A percentile compares a stretch with the other conserved stretches of the same genome.
Evolutionary conservation across 2,888 invertebrate genomes (phyloP).

Genomic region (Patella pellucida): DNA sequence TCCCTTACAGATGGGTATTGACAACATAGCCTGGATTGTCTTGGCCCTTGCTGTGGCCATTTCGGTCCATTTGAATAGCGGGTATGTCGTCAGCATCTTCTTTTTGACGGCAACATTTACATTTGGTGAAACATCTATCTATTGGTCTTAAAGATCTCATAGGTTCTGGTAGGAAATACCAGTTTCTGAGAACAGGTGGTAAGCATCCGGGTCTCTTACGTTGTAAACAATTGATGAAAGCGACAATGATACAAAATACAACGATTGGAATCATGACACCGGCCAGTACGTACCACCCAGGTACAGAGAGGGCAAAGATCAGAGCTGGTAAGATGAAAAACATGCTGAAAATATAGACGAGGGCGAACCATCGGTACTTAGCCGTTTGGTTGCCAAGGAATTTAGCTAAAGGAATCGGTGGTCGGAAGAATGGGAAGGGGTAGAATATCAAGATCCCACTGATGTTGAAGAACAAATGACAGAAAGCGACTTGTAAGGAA

Average conservation of each 20-base stretch:
- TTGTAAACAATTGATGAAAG: slow-evolving; percentile 63
- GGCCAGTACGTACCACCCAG: slow-evolving; percentile 54
- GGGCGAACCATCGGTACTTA: slow-evolving; percentile 75
- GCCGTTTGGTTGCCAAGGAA: slow-evolving; percentile 74
- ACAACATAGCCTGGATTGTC: too few species aligned
- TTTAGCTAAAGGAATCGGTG: slow-evolving; percentile 74
- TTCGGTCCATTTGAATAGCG: too few species aligned
- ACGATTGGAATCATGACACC: slow-evolving; percentile 61
- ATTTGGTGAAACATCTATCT: slow-evolving; percentile 38
- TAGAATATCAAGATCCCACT: slow-evolving; percentile 74
- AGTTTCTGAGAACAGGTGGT: slow-evolving; percentile 57
- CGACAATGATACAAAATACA: slow-evolving; percentile 47
- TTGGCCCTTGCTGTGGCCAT: too few species aligned
- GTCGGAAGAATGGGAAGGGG: slow-evolving; percentile 73
- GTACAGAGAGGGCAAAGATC: slow-evolving; percentile 62
- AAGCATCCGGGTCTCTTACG: slow-evolving; percentile 48
- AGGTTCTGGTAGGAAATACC: slow-evolving; percentile 65
- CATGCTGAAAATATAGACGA: slow-evolving; percentile 70
- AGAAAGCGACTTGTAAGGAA: slow-evolving; percentile 64
- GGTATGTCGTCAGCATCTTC: background rate
- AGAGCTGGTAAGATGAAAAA: slow-evolving; percentile 62
- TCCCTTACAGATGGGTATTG: too few species aligned
- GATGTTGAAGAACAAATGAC: slow-evolving; percentile 70
- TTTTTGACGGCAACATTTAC: background rate
- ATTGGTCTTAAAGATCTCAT: slow-evolving; percentile 60